Base-by-base conservation (phyloP, 2,888 invertebrate genomes). In the Tetramorium bicarinatum region DNA sequence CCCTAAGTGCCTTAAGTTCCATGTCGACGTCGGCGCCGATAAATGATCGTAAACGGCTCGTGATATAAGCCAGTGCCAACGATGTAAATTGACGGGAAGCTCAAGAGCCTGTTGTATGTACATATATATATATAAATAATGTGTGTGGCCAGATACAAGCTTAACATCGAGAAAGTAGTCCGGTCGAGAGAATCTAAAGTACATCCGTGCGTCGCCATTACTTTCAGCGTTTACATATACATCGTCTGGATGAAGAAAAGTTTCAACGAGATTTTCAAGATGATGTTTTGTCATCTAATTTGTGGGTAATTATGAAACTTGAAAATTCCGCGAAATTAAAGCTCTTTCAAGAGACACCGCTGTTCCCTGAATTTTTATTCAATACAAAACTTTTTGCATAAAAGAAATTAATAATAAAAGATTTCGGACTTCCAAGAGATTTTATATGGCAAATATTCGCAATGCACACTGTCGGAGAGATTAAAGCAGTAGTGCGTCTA, bases 1-100 rank as follows among this genome's bases (percentile, higher is more conserved):
- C 77, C 79, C 80, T 84, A 88, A 90, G 90, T 87, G 86, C 82
- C 82, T 86, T 79, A 83, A 86, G 82, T 88, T 83, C 81, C 74
- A 61, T 69, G 83, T 84, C 82, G 82, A 82, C 74, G 74, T 84
- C 56, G 38, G 3, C 61, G 21, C 47, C 49, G 82, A 59, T 69
- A 79, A 79, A 61, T 54, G 75, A 56, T 62, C 81, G 79, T 86
- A 84, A 86, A 82, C 75, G 84, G 64, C 66, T 71, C 67, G 61
- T 59, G 69, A 79, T 79, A 79, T 79, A 79, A 71, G 47, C 79
- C 21, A 71, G 71, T 79, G 59, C 79, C 29, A 71, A 59, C 69
- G 18, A 59, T 18, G 59, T 13, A 79, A 79, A 79, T 79, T 79
- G 79, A 79, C 71, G 34, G 34, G 47, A 34, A 66, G 29, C 71